Conservation (phyloP, 1,140 invertebrate species). For the Lethrus apterus region DNA sequence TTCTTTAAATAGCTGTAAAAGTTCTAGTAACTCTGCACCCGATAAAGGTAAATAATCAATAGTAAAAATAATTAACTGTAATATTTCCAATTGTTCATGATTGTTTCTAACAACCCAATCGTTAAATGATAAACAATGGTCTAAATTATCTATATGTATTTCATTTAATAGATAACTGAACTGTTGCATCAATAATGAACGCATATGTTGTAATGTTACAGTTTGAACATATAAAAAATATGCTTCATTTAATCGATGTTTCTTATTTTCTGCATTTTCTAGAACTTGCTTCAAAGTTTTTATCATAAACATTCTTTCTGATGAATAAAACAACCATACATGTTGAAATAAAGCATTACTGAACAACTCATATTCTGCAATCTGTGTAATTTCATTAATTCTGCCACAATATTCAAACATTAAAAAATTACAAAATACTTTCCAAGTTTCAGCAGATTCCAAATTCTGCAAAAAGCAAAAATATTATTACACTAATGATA, state of each 20-base stretch:
- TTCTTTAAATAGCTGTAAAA: neutral
- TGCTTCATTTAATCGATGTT: neutral
- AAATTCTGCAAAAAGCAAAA: constrained; percentile 7
- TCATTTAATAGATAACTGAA: constrained; percentile 1
- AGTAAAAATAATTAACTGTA: constrained; percentile 1
- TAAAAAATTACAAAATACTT: constrained; percentile 12
- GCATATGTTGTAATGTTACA: neutral
- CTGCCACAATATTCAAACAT: constrained; percentile 10
- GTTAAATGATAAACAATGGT: neutral
- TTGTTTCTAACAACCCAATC: constrained; percentile 11
- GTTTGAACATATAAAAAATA: neutral
- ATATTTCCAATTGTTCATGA: constrained; percentile 5
- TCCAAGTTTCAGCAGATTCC: constrained; percentile 1
- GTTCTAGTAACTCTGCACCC: neutral
- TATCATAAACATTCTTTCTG: constrained; percentile 9
- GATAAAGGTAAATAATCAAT: neutral
- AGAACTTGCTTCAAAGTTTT: constrained; percentile 7
- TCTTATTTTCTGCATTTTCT: neutral
- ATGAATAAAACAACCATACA: constrained; percentile 9
- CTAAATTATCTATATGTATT: neutral
- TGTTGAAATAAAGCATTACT: neutral
- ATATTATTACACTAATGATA: neutral
- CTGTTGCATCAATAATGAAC: neutral
- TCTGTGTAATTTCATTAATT: constrained; percentile 4
- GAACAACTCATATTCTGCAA: neutral